phyloP scores from a whole-genome alignment of 2,797 vertebrate genomes.

The Pyrocephalus nanus region DNA sequence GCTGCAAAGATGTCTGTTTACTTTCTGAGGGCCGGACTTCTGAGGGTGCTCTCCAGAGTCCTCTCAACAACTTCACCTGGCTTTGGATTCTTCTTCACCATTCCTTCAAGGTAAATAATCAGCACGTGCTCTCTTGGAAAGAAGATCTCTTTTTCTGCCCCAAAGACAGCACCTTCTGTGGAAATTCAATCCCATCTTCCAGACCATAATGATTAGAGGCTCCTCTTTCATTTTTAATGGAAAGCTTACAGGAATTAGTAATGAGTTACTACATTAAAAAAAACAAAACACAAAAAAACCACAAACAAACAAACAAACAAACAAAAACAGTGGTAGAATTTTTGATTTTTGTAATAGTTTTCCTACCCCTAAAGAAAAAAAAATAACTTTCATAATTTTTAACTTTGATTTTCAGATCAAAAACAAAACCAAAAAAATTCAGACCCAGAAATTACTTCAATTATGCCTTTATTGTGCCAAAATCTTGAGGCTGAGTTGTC shows the following conservation, averaged over 20 bases:
- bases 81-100: not conserved
- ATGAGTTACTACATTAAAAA: not conserved
- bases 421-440: not conserved
- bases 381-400: not conserved
- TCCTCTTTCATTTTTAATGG: not conserved
- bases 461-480: not conserved
- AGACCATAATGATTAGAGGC: not conserved
- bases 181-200: not conserved
- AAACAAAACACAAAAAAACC: too few species aligned
- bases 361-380: not conserved
- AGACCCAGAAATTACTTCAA: not conserved
- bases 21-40: not conserved
- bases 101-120: not conserved
- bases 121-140: not conserved
- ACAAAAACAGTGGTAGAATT: rapidly evolving
- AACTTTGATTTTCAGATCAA: not conserved
- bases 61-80: not conserved
- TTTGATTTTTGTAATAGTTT: not conserved
- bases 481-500: not conserved
- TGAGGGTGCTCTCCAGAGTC: not conserved
- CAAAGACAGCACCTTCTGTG: not conserved
- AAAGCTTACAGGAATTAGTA: not conserved
- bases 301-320: too few species aligned
- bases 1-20: not conserved
- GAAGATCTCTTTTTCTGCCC: not conserved